Evolutionary conservation across 92 coral and sea anemone genomes (phyloP).

Genomic region (Porites lobata): DNA sequence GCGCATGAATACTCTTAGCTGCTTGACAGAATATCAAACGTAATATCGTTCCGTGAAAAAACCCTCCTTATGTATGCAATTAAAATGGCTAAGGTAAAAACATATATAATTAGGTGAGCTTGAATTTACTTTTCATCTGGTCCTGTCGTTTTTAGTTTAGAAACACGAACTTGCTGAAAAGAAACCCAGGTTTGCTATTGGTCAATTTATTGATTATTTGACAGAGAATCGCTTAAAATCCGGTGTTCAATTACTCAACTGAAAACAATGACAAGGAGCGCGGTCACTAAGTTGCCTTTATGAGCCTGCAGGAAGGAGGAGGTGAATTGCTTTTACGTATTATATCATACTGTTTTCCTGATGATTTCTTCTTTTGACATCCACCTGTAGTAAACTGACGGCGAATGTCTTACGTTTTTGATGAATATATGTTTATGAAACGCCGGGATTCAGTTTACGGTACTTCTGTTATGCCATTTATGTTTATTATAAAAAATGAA

Average conservation of each 20-base stretch:
- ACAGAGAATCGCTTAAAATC: conserved; percentile 4
- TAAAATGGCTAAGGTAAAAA: neutral
- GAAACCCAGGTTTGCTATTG: neutral
- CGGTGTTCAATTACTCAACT: conserved; percentile 13
- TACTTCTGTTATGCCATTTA: neutral
- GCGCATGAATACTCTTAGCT: neutral
- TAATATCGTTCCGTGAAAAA: neutral
- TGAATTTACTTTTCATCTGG: conserved; percentile 17
- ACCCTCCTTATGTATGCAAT: neutral
- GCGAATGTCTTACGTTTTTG: neutral
- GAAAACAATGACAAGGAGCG: neutral
- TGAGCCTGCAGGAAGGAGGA: neutral
- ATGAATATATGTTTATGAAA: neutral
- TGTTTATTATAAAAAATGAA: neutral
- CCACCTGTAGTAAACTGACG: neutral
- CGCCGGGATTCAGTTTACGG: neutral
- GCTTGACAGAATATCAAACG: neutral
- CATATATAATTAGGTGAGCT: neutral
- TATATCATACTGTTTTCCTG: neutral
- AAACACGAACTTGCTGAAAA: neutral
- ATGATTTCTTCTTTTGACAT: neutral
- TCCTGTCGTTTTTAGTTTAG: neutral
- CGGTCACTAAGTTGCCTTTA: neutral
- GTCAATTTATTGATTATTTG: neutral
- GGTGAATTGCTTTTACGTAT: neutral